These are phyloP conservation scores for Strigamia transsilvanica DNA, from an alignment of 2,888 invertebrate genomes.

Conservation along the genomic window DNA sequence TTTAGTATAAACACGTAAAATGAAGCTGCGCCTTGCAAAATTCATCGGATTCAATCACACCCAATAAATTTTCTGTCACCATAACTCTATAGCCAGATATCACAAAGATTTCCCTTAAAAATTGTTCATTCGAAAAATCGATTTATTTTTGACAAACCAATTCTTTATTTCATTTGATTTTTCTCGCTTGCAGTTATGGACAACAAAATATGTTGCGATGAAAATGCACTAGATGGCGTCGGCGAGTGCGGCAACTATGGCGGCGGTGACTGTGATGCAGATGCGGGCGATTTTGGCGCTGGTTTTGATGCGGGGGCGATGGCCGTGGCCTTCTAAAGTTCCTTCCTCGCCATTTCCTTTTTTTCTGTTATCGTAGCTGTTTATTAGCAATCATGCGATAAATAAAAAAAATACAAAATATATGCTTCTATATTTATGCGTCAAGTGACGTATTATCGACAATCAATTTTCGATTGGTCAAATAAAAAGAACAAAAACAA, in stretches of 20 bases:
- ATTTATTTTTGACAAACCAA: neutral
- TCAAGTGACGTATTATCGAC: neutral
- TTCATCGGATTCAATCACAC: no score
- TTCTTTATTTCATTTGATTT: neutral
- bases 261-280: neutral
- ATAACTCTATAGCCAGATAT: no score
- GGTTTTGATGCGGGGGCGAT: conserved; percentile 44
- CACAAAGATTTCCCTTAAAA: no score
- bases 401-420: neutral
- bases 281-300: conserved; percentile 24
- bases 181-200: conserved; percentile 8
- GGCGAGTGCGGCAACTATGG: neutral
- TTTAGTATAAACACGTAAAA: no score
- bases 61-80: no score
- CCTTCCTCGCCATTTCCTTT: conserved; percentile 5
- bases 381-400: neutral
- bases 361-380: conserved; percentile 4
- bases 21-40: no score
- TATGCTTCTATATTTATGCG: neutral
- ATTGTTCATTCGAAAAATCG: no score
- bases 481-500: neutral
- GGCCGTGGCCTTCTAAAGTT: conserved; percentile 35
- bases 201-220: neutral
- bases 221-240: conserved; percentile 34
- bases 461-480: conserved; percentile 1